Conservation (phyloP, 2,113 vertebrate genomes). For the Scytalopus superciliaris region DNA sequence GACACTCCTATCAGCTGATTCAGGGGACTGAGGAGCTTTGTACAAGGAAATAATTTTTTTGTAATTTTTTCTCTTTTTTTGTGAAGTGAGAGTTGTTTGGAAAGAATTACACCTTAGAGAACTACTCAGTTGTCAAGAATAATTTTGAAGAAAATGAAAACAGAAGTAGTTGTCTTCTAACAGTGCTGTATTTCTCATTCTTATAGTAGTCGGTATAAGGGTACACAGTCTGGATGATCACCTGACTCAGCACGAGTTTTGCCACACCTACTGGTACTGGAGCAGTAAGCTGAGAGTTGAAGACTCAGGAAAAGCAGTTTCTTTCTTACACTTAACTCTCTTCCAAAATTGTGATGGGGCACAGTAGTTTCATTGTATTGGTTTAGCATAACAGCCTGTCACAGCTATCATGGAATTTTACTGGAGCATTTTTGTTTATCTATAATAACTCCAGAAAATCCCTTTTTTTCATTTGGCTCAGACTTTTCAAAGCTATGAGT, state of each 20-base stretch:
- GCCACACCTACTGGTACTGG: background rate
- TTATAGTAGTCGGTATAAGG: background rate
- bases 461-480: background rate
- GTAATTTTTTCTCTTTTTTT: background rate
- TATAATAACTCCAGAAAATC: slow-evolving; percentile 7
- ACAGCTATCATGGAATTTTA: background rate
- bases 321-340: background rate
- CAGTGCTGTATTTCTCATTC: background rate
- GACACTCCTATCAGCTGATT: background rate
- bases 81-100: background rate
- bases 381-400: background rate
- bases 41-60: background rate
- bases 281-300: background rate
- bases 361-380: background rate
- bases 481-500: background rate
- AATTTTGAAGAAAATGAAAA: background rate
- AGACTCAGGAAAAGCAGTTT: background rate
- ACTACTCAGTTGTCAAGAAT: background rate
- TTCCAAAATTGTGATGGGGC: background rate
- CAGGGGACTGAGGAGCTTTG: background rate
- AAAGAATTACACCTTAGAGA: background rate
- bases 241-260: background rate
- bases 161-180: background rate
- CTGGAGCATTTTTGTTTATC: background rate
- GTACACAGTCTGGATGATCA: background rate